phyloP scores from a whole-genome alignment of 2,797 vertebrate genomes.

The Centropyge bicolor region DNA sequence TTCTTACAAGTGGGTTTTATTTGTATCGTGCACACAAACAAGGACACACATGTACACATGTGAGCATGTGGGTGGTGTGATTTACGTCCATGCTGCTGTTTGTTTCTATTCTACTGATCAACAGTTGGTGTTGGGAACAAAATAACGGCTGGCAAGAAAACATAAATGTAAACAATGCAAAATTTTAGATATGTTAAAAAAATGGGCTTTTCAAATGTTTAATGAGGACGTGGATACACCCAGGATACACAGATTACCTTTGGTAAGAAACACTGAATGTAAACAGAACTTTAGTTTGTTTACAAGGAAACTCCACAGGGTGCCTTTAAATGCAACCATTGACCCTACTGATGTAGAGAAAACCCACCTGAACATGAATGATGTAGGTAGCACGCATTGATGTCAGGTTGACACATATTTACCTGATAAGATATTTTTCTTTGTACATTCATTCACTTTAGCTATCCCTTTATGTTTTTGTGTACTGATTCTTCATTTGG shows the following conservation, averaged over 20 bases:
- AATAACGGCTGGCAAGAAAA: not conserved
- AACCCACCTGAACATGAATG: not conserved
- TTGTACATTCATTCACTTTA: not conserved
- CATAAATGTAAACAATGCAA: not conserved
- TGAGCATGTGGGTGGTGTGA: not conserved
- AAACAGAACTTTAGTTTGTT: not conserved
- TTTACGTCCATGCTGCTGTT: not conserved
- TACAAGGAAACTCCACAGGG: not conserved
- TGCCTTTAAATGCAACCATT: not conserved
- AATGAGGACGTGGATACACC: not conserved
- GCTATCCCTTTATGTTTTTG: not conserved
- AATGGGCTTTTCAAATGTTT: not conserved
- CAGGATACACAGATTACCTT: not conserved
- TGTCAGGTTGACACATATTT: not conserved
- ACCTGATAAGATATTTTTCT: not conserved
- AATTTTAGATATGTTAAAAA: not conserved
- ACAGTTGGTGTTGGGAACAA: not conserved
- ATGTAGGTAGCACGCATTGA: not conserved
- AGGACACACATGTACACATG: not conserved
- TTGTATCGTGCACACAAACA: not conserved
- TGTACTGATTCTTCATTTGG: not conserved
- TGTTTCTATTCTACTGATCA: not conserved
- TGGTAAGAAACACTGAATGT: not conserved
- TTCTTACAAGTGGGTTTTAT: not conserved
- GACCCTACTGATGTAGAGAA: not conserved